Evolutionary conservation across 2,113 vertebrate species (phyloP), one percentile per base, ranked within the genome.

Genomic region (Etia nguti): DNA sequence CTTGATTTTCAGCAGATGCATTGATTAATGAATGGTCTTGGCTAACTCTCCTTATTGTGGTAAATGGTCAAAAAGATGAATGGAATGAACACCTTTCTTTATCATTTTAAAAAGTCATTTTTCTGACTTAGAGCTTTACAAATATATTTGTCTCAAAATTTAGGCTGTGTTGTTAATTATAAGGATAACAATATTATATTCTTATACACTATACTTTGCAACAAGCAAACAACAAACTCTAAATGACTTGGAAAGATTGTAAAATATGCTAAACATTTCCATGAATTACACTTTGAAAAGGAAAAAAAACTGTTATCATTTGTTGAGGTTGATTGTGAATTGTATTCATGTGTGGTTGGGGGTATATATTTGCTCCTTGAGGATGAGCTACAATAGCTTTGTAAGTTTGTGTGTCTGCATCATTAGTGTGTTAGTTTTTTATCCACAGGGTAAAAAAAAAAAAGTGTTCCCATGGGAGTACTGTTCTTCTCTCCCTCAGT

Each of bases 351-450:
- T 81, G 65, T 31, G 4, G n/a, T 22, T 77, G 52, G 16, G 48
- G 38, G 29, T 90, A 41, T 86, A 52, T 84, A 68, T 91, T 79
- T 88, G 77, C 54, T 91, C 41, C 86, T 86, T 88, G 88, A 81
- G 79, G 85, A 68, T 81, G 55, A 36, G 80, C 77, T 81, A 79
- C 59, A 15, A 48, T 57, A 50, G 65, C 77, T 88, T 81, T 34
- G 77, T 60, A 83, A 81, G 77, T 82, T 89, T 91, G 88, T 92
- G 90, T 80, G 90, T 87, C 54, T 86, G 87, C 92, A 94, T 97
- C 95, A 94, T 96, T 96, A 96, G 94, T 94, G 94, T 95, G 94
- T 95, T 93, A 81, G 90, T 95, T 95, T 94, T 95, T 95, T 90
- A 93, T 91, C 85, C 88, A 77, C 86, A 43, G 88, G 86, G 88